Evolutionary conservation across 2,888 invertebrate genomes (phyloP), one percentile per base, ranked within the genome.

Genomic region (Ptychoptera albimana): DNA sequence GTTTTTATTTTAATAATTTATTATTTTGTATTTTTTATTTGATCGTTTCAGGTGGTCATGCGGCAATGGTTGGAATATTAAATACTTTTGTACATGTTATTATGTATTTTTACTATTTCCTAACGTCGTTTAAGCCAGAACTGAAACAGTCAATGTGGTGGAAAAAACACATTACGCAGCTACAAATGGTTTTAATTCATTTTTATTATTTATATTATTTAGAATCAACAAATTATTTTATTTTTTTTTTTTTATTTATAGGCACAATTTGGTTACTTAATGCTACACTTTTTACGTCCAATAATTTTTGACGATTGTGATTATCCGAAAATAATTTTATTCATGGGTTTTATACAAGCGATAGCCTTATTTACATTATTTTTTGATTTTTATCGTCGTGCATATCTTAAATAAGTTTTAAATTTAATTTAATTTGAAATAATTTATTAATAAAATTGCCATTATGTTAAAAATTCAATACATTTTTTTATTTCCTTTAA

Each of bases 21-120:
- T n/a, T n/a, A n/a, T n/a, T n/a, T n/a, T n/a, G n/a, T n/a, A n/a
- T n/a, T n/a, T n/a, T n/a, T n/a, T n/a, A n/a, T n/a, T n/a, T n/a
- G n/a, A n/a, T n/a, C 3, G 7, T 23, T 23, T 23, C 68, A 63
- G 80, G 81, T 50, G 83, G 83, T 1, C 79, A 81, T 54, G 73
- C 72, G 1, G 67, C 74, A 7, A 65, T 73, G 47, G 63, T 82
- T 16, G 81, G 81, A 1, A 57, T 77, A 1, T 57, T 84, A 15
- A 91, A 89, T 57, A 69, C 72, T 0, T 74, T 81, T 47, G 83
- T 91, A 0, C 89, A 91, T 56, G 58, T 74, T 1, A 59, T 86
- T 29, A 89, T 91, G 88, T 89, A 89, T 57, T 66, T 69, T 1
- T 84, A 91, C 60, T 91, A 91, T 58, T 72, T 86, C 10, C 56